These are phyloP conservation scores for Drosophila mayaguana DNA, from an alignment of 2,888 invertebrate genomes.

Conservation along the genomic window DNA sequence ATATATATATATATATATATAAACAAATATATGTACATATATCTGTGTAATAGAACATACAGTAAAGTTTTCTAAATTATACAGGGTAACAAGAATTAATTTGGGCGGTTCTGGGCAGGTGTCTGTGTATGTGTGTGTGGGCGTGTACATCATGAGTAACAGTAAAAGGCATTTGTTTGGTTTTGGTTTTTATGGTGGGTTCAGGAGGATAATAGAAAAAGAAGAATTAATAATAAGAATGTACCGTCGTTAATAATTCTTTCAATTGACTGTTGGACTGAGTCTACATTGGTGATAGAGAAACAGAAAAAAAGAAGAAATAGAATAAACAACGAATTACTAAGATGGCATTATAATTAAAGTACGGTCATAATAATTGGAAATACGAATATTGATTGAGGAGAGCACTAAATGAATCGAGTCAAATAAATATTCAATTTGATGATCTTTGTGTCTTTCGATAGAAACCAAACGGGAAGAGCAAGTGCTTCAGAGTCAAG, in stretches of 20 bases:
- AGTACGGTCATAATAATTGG: conserved; percentile 31
- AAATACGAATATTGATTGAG: conserved; percentile 11
- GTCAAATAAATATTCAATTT: conserved; percentile 26
- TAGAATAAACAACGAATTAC: conserved; percentile 82
- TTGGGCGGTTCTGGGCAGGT: conserved; percentile 21
- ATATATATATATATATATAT: conserved; percentile 2
- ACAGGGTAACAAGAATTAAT: conserved; percentile 31
- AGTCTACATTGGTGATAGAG: conserved; percentile 86
- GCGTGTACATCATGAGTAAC: conserved; percentile 22
- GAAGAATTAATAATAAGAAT: conserved; percentile 74
- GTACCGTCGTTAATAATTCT: conserved; percentile 86
- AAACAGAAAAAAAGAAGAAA: conserved; percentile 82
- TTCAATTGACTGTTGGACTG: conserved; percentile 87
- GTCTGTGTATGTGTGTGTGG: background rate
- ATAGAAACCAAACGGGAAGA: conserved; percentile 53
- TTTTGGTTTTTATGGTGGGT: background rate
- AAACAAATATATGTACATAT: background rate
- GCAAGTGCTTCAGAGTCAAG: conserved; percentile 58
- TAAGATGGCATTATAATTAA: conserved; percentile 72
- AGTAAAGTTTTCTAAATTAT: conserved; percentile 13
- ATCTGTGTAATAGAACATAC: conserved; percentile 1
- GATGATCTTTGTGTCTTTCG: background rate
- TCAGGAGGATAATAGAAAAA: conserved; percentile 63
- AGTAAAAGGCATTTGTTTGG: conserved; percentile 22
- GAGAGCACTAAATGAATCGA: conserved; percentile 23